Evolutionary conservation across 2,888 invertebrate genomes (phyloP), one percentile per base, ranked within the genome.

Genomic region (Ephialtes manifestator): DNA sequence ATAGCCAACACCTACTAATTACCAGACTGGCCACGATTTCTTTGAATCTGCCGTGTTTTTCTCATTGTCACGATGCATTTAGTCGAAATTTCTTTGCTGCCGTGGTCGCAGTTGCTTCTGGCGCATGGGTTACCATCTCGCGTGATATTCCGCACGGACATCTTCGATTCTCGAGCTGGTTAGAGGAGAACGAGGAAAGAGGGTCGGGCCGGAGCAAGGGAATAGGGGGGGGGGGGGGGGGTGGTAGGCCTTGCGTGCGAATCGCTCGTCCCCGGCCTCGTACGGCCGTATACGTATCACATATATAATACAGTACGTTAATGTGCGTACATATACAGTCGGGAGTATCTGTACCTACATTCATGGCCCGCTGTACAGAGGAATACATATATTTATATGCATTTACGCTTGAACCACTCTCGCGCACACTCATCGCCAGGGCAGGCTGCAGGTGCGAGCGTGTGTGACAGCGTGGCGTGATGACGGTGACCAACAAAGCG

Each of bases 111-210:
- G 15, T 51, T 48, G 74, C 60, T 4, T 15, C 31, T 46, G 46
- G 48, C 13, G 24, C 67, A 24, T 18, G n/a, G 28, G 68, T 68
- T 63, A 65, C 63, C 63, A 63, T 75, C 75, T 75, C 75, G 75
- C 74, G 81, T 67, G 67, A 67, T 68, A 74, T 68, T 72, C 72
- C 53, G 67, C 70, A 58, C 81, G 81, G 81, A 81, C 81, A 81
- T 81, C 75, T 81, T 81, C 81, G 81, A 81, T 81, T 82, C 82
- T 82, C 77, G 60, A 81, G 81, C 43, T 81, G 60, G 60, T 70
- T 70, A 63, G 65, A 43, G 63, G 63, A 71, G 71, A 58, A 75
- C 81, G 75, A 63, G 68, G 70, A 68, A 68, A 58, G 60, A 60
- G 60, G 31, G 60, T 15, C 60, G 60, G 35, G 43, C 15, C n/a